Evolutionary conservation across 2,797 vertebrate species (phyloP), one percentile per base, ranked within the genome.

Genomic region (Anas acuta): DNA sequence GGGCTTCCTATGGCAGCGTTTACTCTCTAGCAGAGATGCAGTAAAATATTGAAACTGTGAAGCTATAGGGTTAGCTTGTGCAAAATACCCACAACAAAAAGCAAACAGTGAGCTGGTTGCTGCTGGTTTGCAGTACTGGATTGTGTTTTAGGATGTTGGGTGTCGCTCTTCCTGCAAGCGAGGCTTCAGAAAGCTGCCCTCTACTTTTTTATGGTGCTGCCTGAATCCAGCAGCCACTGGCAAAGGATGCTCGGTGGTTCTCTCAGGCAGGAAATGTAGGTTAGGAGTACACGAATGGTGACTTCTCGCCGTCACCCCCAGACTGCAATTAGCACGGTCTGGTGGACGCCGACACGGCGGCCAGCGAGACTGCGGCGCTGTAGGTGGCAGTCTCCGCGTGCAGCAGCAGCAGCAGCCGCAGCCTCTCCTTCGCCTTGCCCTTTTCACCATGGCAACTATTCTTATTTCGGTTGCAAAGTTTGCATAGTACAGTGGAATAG

Each of bases 331-430:
- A 69, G 75, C 67, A 73, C 7, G 11, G 69, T 89, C 91, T 23
- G 43, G 60, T 35, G 56, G 57, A 19, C 12, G 17, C 45, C 21
- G 18, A 8, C 45, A 7, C 28, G 45, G 51, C 26, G 26, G 25
- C 51, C 51, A 28, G 62, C 39, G 19, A 13, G 53, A 19, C 54
- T 66, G 47, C 23, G 22, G 37, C 6, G 1, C 96, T 80, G 56
- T 37, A 93, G 94, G 61, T 95, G 91, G 77, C 81, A 32, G 9
- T 53, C 74, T 92, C 94, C 54, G 23, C 16, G 8, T 47, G n/a
- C 43, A 26, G 15, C n/a, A 12, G 43, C 15, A n/a, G 65, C 45
- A 47, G 45, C 15, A n/a, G 65, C 45, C 20, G 47, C 35, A 35
- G 35, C 32, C 19, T 62, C 45, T 35, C 70, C 51, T 65, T 43